These are phyloP conservation scores for Ostrea denselamellosa DNA, from an alignment of 1,140 invertebrate genomes.

Conservation along the genomic window DNA sequence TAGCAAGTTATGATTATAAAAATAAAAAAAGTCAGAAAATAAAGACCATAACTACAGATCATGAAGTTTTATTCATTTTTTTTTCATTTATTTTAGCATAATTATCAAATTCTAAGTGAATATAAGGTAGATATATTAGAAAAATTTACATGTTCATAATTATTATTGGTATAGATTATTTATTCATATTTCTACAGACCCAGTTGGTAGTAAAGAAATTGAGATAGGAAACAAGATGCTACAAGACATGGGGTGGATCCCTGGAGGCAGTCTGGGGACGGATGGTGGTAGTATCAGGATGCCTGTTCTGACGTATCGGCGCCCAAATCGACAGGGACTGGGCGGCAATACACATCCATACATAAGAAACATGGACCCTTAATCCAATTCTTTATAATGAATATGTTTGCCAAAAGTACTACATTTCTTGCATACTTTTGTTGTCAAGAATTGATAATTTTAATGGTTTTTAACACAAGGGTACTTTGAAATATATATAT, in stretches of 20 bases:
- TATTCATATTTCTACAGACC: background rate
- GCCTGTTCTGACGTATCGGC: conserved; percentile 66
- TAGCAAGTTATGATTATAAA: too few relatives aligned
- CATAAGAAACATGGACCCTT: conserved; percentile 21
- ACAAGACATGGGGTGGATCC: conserved; percentile 77
- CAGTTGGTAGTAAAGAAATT: conserved; percentile 58
- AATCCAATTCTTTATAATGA: background rate
- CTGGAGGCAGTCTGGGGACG: conserved; percentile 74
- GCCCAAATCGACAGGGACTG: conserved; percentile 65
- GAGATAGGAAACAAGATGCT: conserved; percentile 76
- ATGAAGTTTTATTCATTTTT: too few relatives aligned
- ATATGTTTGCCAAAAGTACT: background rate
- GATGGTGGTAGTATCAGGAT: conserved; percentile 69
- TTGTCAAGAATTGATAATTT: background rate
- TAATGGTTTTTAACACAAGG: background rate
- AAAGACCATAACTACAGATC: too few relatives aligned
- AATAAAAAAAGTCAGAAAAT: too few relatives aligned
- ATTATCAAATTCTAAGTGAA: too few relatives aligned
- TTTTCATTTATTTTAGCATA: too few relatives aligned
- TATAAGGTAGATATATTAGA: background rate
- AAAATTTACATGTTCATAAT: background rate
- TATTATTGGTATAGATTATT: background rate
- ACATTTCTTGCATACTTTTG: background rate
- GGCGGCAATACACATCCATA: conserved; percentile 55
- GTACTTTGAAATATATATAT: background rate